Evolutionary conservation across 2,113 vertebrate species (phyloP).

Genomic region (Sciurus niger): DNA sequence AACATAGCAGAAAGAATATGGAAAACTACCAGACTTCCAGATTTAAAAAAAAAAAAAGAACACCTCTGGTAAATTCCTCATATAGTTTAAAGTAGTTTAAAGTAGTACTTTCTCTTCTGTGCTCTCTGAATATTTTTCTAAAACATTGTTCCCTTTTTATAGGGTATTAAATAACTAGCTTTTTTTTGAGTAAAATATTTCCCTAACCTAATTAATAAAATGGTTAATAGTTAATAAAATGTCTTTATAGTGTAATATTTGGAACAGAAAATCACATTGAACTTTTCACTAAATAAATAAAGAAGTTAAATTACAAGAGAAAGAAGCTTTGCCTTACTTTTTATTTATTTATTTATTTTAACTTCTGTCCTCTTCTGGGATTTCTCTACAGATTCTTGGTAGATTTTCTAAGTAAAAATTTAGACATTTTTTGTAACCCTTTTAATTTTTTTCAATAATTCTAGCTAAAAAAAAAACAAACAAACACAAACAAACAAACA

Average conservation of each 20-base stretch:
- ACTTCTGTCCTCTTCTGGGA: not conserved
- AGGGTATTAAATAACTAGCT: not conserved
- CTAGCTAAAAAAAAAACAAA: not conserved
- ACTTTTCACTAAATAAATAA: not conserved
- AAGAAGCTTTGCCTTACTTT: not conserved
- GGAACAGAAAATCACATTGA: not conserved
- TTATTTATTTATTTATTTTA: not conserved
- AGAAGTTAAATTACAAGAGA: constrained; percentile 24
- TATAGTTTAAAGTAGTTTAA: not conserved
- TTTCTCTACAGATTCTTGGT: constrained; percentile 8
- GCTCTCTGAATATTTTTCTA: not conserved
- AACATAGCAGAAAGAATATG: not conserved
- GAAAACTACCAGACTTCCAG: not conserved
- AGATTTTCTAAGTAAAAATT: constrained; percentile 39
- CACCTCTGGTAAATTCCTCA: not conserved
- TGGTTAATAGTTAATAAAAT: not conserved
- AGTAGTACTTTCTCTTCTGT: constrained; percentile 12
- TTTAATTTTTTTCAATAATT: not conserved
- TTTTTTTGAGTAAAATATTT: constrained; percentile 38
- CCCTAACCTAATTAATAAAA: not conserved
- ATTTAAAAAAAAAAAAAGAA: not conserved
- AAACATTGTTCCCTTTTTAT: not conserved
- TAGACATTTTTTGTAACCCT: not conserved
- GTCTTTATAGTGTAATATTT: constrained; percentile 32
- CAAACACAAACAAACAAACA: too few species aligned